Base-by-base conservation (phyloP, 2,888 invertebrate genomes). In the Bugula neritina region DNA sequence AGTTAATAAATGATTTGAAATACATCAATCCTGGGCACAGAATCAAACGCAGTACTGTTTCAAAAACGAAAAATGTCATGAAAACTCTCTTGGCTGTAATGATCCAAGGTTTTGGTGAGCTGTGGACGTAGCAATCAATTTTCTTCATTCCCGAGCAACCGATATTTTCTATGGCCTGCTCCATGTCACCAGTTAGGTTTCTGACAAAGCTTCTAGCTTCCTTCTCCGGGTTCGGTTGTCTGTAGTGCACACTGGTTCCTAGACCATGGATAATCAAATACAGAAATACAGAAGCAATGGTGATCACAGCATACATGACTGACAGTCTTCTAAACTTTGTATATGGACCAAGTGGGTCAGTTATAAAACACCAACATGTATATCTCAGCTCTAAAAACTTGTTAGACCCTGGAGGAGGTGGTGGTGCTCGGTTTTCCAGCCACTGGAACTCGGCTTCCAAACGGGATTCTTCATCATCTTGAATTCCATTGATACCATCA, bases 381-480 rank as follows among this genome's bases (percentile, higher is more conserved):
- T 63, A 63, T 34, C 63, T 63, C 63, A 63, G 27, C 27, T 31
- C 31, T 3, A 63, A 31, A 10, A 21, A 63, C 27, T 13, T 63
- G 13, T 31, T 63, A 63, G 63, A 25, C 27, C 27, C n/a, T 5
- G 63, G 17, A 3, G 29, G 31, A 29, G 63, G 63, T 3, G 63
- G 63, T 17, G 63, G 63, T 25, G 31, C 31, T 27, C 63, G 27
- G 31, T 63, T 63, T 63, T 63, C 63, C 29, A 63, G 63, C 63
- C 63, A 63, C 27, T 63, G 63, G 31, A 63, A 63, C n/a, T 63
- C 63, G 2, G 31, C 63, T n/a, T 63, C 63, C 31, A 63, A 27
- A 10, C 63, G 27, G 10, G 21, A 13, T 31, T 63, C 63, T 63
- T 63, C 63, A 10, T 29, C 31, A 34, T 34, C 34, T 5, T 34